A percentile compares a stretch with the other conserved stretches of the same genome.
Conservation (phyloP, 2,113 vertebrate genomes). For the Myxocyprinus asiaticus region DNA sequence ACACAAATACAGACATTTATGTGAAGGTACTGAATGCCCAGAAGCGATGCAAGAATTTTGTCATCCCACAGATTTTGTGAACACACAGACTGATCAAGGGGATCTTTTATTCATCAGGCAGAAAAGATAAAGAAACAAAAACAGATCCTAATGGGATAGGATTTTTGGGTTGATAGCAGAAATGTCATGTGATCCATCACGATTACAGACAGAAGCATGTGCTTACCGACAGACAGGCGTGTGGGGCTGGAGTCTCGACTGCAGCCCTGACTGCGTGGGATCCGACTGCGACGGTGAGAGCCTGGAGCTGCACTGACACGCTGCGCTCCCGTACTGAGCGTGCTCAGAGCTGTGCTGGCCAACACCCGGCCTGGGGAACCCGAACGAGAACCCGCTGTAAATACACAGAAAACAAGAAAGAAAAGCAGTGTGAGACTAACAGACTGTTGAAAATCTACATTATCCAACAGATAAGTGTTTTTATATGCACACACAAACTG, state of each 20-base stretch:
- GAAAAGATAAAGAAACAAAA: too few species aligned
- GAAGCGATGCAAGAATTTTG: not conserved
- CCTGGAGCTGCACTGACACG: constrained; percentile 82
- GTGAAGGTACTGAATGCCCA: not conserved
- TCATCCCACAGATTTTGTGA: not conserved
- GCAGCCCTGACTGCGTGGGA: constrained; percentile 95
- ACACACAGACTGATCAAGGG: not conserved
- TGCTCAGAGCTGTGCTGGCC: constrained; percentile 89
- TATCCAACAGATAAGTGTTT: too few species aligned
- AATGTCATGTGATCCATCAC: not conserved
- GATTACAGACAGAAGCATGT: not conserved
- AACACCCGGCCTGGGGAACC: constrained; percentile 95
- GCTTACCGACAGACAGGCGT: constrained; percentile 91
- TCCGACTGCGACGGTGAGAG: constrained; percentile 88
- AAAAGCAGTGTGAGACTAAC: not conserved
- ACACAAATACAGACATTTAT: not conserved
- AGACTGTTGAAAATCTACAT: not conserved
- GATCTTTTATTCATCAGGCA: too few species aligned
- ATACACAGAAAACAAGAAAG: constrained; percentile 32
- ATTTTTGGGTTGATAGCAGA: too few species aligned
- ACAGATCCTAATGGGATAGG: too few species aligned
- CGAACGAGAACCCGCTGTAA: constrained; percentile 92
- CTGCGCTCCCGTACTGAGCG: constrained; percentile 86
- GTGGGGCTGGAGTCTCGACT: constrained; percentile 96
- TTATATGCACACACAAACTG: not conserved